Conservation (phyloP, 2,888 invertebrate species). For the Nasonovia ribisnigri region DNA sequence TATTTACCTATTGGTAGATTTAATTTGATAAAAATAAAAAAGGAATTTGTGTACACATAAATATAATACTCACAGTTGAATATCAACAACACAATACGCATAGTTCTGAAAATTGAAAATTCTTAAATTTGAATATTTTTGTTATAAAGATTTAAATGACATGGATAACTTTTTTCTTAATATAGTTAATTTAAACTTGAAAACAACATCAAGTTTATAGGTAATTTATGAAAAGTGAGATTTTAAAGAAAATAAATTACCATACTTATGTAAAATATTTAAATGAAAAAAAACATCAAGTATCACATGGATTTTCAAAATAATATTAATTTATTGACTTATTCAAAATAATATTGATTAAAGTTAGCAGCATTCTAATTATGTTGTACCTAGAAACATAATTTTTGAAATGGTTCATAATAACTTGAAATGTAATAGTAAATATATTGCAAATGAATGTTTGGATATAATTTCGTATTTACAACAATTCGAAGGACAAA, state of each 20-base stretch:
- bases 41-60: neutral
- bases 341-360: neutral
- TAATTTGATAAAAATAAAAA: neutral
- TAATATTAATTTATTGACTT: neutral
- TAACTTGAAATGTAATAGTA: neutral
- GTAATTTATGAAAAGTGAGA: neutral
- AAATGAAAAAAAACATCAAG: neutral
- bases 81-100: neutral
- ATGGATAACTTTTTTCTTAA: neutral
- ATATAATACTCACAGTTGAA: neutral
- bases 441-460: too few species aligned
- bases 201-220: neutral
- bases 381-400: neutral
- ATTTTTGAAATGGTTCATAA: neutral
- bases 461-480: neutral
- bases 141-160: neutral
- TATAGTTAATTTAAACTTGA: neutral
- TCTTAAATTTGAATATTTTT: neutral
- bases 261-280: neutral
- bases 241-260: neutral
- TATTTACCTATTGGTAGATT: neutral
- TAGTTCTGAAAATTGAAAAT: neutral
- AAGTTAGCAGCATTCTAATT: neutral
- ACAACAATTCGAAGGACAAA: neutral
- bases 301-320: neutral